phyloP scores from a whole-genome alignment of 2,888 invertebrate species.

The Syrphus vitripennis region DNA sequence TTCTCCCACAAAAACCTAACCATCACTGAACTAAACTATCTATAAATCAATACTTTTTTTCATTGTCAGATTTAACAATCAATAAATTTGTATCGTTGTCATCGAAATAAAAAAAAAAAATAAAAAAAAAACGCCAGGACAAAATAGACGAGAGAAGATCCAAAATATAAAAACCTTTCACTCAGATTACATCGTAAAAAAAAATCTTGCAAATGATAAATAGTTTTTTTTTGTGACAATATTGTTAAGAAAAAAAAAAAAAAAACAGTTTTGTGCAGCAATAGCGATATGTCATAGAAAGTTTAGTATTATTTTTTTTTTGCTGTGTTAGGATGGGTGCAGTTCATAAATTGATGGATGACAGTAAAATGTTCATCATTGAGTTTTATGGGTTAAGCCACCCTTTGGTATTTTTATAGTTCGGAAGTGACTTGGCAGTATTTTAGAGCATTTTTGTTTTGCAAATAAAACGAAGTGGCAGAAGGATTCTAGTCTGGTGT shows the following conservation, averaged over 20 bases:
- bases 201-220: neutral
- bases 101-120: neutral
- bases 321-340: neutral
- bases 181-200: slow-evolving; percentile 15
- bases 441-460: neutral
- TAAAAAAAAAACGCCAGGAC: neutral
- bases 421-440: neutral
- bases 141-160: neutral
- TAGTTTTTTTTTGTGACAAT: slow-evolving; percentile 14
- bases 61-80: slow-evolving; percentile 48
- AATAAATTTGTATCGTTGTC: slow-evolving; percentile 47
- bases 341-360: slow-evolving; percentile 24
- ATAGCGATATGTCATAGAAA: slow-evolving; percentile 30
- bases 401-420: neutral
- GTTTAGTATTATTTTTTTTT: neutral
- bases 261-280: slow-evolving; percentile 29
- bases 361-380: slow-evolving; percentile 33
- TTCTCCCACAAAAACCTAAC: neutral
- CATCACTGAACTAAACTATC: neutral
- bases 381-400: slow-evolving; percentile 1
- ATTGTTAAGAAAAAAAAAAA: slow-evolving; percentile 38
- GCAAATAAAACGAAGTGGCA: neutral
- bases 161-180: neutral
- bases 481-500: neutral
- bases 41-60: slow-evolving; percentile 31